phyloP scores from a whole-genome alignment of 37 sponge, comb jelly and placozoan species.

The Spongilla lacustris region DNA sequence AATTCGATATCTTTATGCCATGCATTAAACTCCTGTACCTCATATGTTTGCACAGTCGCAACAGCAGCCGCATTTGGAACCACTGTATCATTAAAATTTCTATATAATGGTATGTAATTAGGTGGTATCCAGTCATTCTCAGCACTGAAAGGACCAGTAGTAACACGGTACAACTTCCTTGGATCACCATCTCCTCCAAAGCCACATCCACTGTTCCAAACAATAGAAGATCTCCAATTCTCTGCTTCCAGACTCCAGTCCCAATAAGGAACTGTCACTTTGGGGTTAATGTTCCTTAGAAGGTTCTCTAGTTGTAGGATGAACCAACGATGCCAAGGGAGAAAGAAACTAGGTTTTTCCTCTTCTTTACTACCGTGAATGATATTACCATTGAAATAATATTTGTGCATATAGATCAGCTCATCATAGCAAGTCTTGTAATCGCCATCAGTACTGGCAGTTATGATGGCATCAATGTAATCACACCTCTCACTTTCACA shows the following conservation, averaged over 20 bases:
- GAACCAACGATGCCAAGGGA: conserved; percentile 60
- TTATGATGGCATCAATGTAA: conserved; percentile 14
- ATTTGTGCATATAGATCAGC: conserved; percentile 23
- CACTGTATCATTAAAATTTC: no score
- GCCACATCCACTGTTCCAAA: conserved; percentile 38
- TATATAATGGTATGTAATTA: no score
- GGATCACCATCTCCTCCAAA: conserved; percentile 40
- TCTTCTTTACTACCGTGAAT: no score
- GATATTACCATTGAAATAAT: conserved; percentile 18
- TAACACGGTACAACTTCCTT: no score
- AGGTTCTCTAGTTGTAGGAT: conserved; percentile 52
- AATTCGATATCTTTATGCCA: conserved; percentile 36
- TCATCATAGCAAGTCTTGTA: conserved; percentile 25
- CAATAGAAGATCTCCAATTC: conserved; percentile 29
- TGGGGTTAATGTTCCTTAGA: conserved; percentile 34
- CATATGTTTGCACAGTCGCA: no score
- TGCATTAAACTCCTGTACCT: conserved; percentile 3
- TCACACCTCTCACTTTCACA: conserved; percentile 18
- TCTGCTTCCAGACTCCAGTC: conserved; percentile 58
- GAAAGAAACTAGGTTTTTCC: not conserved
- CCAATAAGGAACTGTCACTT: conserved; percentile 60
- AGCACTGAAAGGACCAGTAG: conserved; percentile 33
- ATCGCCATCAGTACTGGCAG: conserved; percentile 22
- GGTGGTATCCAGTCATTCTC: not conserved
- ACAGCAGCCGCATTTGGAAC: no score